Percentiles rank a stretch among this genome's conserved stretches.
Conservation (phyloP, 2,113 vertebrate genomes). For the Nycticorax nycticorax region DNA sequence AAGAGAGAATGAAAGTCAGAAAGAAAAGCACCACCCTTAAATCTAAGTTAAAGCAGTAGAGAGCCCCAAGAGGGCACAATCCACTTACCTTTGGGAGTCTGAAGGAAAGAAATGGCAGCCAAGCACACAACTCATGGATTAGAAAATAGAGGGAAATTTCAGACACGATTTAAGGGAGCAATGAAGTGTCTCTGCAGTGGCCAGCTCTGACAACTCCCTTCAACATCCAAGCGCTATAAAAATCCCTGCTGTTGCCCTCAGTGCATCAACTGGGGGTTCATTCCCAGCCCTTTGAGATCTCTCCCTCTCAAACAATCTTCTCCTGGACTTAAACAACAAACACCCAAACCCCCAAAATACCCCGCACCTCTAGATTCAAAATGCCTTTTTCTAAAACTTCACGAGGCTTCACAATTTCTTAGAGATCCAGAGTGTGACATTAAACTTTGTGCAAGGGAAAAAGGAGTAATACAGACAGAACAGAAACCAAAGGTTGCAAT, state of each 20-base stretch:
- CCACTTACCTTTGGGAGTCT: constrained; percentile 55
- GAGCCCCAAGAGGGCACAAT: constrained; percentile 72
- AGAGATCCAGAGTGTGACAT: background rate
- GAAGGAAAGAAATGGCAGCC: constrained; percentile 46
- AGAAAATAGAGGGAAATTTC: constrained; percentile 50
- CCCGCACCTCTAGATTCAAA: background rate
- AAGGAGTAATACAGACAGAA: background rate
- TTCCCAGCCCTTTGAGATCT: background rate
- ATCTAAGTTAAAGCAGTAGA: constrained; percentile 40
- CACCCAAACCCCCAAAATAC: too few relatives aligned
- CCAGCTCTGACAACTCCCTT: background rate
- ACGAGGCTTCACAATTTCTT: background rate
- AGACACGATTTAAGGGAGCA: constrained; percentile 22
- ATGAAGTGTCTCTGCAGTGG: background rate
- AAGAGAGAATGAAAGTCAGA: background rate
- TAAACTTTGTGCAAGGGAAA: background rate
- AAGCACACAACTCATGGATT: constrained; percentile 35
- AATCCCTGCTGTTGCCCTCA: background rate
- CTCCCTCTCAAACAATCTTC: background rate
- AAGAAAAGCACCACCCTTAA: background rate
- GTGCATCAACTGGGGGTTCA: background rate
- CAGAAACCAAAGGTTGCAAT: background rate
- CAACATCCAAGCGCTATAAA: background rate
- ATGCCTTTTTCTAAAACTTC: background rate
- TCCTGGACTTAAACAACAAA: background rate